These are phyloP conservation scores for Serinus canaria DNA, from an alignment of 2,113 vertebrate species.

Conservation along the genomic window DNA sequence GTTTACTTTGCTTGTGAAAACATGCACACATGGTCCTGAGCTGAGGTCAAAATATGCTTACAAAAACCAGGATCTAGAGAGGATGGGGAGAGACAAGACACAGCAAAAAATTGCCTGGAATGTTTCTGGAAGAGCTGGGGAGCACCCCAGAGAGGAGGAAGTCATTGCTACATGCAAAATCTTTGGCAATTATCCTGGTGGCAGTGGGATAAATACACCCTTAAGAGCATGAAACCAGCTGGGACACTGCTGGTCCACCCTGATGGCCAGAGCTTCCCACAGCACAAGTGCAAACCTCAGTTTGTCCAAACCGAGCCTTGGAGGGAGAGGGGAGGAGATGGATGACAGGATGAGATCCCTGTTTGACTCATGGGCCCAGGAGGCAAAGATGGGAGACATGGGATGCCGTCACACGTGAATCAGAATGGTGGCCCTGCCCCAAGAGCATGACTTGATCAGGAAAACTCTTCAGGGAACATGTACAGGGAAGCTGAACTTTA, in stretches of 20 bases:
- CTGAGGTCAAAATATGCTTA: background rate
- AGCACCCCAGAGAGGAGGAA: background rate
- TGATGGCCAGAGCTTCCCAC: background rate
- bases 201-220: background rate
- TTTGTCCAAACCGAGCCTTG: background rate
- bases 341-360: background rate
- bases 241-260: background rate
- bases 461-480: background rate
- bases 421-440: background rate
- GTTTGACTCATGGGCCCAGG: background rate
- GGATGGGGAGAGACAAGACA: background rate
- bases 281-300: background rate
- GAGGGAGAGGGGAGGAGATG: background rate
- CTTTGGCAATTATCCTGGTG: background rate
- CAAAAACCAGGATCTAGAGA: background rate
- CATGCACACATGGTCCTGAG: accelerated
- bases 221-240: background rate
- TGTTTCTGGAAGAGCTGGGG: background rate
- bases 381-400: background rate
- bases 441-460: background rate
- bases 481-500: background rate
- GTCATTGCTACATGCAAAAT: background rate
- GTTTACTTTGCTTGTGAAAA: conserved; percentile 9
- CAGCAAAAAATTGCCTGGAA: background rate
- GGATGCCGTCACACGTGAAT: background rate